phyloP scores from a whole-genome alignment of 2,113 vertebrate genomes.

The Protomyctophum bolini region DNA sequence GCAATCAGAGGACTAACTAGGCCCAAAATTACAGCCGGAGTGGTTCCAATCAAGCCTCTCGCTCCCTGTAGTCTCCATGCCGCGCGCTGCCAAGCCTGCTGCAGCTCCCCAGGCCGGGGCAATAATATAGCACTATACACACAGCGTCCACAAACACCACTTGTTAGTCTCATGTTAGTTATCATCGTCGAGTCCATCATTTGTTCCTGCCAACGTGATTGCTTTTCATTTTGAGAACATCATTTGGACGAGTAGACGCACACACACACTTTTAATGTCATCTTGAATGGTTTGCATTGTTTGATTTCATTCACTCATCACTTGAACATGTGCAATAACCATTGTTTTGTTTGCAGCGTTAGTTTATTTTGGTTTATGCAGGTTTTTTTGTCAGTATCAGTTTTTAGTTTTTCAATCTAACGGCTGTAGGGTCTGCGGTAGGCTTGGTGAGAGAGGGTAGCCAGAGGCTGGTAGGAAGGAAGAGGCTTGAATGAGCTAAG shows the following conservation, averaged over 20 bases:
- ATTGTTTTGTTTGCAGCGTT: too few species aligned
- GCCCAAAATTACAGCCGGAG: conserved; percentile 68
- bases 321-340: too few species aligned
- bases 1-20: conserved; percentile 74
- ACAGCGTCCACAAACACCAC: conserved; percentile 44
- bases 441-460: neutral
- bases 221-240: neutral
- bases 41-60: conserved; percentile 67
- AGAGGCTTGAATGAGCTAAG: conserved; percentile 19
- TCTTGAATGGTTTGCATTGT: too few species aligned
- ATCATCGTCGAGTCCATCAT: neutral
- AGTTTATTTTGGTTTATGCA: too few species aligned
- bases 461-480: conserved; percentile 3
- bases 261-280: too few species aligned
- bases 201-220: neutral
- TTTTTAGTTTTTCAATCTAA: neutral
- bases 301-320: too few species aligned
- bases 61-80: conserved; percentile 41
- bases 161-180: conserved; percentile 39
- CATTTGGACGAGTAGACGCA: neutral
- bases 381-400: too few species aligned
- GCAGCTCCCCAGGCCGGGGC: conserved; percentile 46
- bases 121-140: conserved; percentile 24
- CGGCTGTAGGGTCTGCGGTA: neutral
- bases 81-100: conserved; percentile 51